These are phyloP conservation scores for Shargacucullia verbasci DNA, from an alignment of 2,888 invertebrate species.

Conservation along the genomic window DNA sequence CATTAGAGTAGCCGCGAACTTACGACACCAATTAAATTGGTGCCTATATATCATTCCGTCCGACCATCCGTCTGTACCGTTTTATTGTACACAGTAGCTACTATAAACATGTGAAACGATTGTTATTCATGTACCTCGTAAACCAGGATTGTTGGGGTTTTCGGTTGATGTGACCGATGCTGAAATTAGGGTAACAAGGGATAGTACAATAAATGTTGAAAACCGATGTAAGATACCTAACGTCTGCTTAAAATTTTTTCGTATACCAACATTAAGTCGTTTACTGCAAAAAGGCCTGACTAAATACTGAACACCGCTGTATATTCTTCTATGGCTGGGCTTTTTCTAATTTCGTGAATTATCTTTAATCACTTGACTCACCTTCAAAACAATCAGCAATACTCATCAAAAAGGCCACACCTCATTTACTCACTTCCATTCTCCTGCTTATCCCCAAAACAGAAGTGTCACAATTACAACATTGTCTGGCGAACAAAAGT, in stretches of 20 bases:
- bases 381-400: constrained; percentile 13
- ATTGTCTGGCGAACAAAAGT: constrained; percentile 30
- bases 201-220: too few relatives aligned
- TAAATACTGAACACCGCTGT: too few relatives aligned
- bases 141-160: constrained; percentile 37
- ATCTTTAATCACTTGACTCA: neutral
- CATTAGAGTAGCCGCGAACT: constrained; percentile 83
- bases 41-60: constrained; percentile 78
- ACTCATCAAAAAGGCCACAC: neutral
- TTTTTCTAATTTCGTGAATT: too few relatives aligned
- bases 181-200: constrained; percentile 17
- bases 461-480: constrained; percentile 44
- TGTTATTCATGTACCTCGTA: constrained; percentile 64
- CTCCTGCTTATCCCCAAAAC: constrained; percentile 17
- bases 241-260: too few relatives aligned
- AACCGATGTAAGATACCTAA: too few relatives aligned
- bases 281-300: too few relatives aligned
- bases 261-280: too few relatives aligned
- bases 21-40: constrained; percentile 83
- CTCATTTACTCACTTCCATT: constrained; percentile 9
- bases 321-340: too few relatives aligned
- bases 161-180: constrained; percentile 1
- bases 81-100: constrained; percentile 83
- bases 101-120: constrained; percentile 82
- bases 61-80: constrained; percentile 70